phyloP scores from a whole-genome alignment of 1,140 invertebrate species.

The Chelonus insularis region DNA sequence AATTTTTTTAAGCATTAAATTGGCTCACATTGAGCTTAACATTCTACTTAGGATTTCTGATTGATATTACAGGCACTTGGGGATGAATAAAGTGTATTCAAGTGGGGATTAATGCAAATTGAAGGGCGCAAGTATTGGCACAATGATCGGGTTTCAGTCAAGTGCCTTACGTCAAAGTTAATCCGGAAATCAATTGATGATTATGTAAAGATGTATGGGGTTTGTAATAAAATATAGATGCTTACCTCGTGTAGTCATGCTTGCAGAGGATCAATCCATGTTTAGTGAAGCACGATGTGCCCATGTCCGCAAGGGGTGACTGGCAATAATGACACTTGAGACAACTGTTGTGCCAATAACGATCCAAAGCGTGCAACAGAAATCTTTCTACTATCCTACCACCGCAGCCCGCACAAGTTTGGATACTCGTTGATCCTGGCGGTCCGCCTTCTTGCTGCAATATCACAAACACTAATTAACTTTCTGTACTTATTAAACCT shows the following conservation, averaged over 20 bases:
- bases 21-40: too few relatives aligned
- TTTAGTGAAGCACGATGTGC: conserved; percentile 86
- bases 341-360: conserved; percentile 92
- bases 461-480: conserved; percentile 45
- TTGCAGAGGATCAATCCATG: conserved; percentile 92
- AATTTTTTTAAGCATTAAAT: not conserved
- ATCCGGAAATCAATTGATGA: conserved; percentile 6
- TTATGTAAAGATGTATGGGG: not conserved
- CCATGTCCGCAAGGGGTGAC: conserved; percentile 83
- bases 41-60: too few relatives aligned
- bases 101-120: not conserved
- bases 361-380: conserved; percentile 84
- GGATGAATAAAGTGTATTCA: too few relatives aligned
- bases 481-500: not conserved
- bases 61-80: too few relatives aligned
- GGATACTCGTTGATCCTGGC: conserved; percentile 50
- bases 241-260: conserved; percentile 90
- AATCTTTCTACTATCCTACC: conserved; percentile 86
- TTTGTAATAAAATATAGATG: not conserved
- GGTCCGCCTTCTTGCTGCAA: conserved; percentile 61
- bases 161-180: not conserved
- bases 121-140: not conserved
- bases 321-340: conserved; percentile 90
- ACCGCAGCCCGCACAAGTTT: conserved; percentile 64
- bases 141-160: not conserved